phyloP scores from a whole-genome alignment of 2,797 vertebrate genomes.

The Threskiornis aethiopicus region DNA sequence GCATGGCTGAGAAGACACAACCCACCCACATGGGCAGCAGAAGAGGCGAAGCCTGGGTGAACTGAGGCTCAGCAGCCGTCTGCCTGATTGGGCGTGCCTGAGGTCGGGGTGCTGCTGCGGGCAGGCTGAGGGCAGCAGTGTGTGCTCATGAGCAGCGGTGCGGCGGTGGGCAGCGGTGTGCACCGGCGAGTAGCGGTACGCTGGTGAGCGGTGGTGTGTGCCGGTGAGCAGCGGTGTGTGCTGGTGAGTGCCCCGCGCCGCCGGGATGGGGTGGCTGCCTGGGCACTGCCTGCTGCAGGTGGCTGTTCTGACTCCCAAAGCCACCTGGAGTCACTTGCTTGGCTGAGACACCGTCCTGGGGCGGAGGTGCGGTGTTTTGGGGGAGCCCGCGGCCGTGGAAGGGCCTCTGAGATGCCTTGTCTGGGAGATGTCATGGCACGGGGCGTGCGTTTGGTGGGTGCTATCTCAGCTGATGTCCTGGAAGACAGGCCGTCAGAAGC shows the following conservation, averaged over 20 bases:
- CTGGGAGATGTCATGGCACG: rapidly evolving
- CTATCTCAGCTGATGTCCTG: rapidly evolving
- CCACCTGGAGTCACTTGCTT: rapidly evolving
- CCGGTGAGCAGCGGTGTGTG: not conserved
- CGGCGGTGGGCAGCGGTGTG: not conserved
- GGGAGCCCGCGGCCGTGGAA: rapidly evolving
- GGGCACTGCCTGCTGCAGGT: rapidly evolving
- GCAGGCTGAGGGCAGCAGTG: not conserved
- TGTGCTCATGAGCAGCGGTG: not conserved
- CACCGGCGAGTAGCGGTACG: not conserved
- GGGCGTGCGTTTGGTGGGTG: not conserved
- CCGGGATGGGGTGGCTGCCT: rapidly evolving
- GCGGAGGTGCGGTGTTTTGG: rapidly evolving
- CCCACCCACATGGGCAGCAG: not conserved
- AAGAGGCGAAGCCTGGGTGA: not conserved
- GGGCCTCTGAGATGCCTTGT: not conserved
- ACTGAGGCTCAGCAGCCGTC: not conserved
- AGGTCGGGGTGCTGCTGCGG: not conserved
- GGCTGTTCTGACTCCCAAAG: not conserved
- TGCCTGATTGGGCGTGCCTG: not conserved
- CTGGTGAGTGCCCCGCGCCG: not conserved
- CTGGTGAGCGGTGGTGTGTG: not conserved
- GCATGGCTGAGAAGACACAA: not conserved
- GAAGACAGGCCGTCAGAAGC: not conserved
- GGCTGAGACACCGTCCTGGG: rapidly evolving